Base-by-base conservation (phyloP, 2,797 vertebrate genomes). In the Lacerta bilineata region DNA sequence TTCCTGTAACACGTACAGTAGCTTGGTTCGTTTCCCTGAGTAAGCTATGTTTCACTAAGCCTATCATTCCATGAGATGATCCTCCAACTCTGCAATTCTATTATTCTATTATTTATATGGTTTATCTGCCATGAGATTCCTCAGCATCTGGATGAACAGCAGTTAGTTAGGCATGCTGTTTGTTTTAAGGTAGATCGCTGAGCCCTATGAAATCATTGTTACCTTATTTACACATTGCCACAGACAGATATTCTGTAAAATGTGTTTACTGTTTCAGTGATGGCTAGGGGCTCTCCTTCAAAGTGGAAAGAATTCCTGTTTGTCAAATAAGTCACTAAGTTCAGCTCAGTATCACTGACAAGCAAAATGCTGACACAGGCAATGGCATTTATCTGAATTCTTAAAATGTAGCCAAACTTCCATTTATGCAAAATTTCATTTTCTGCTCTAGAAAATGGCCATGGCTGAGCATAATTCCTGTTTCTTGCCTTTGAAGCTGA, bases 401-500 rank as follows among this genome's bases (percentile, higher is more conserved):
- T 55, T 55, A 83, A 80, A 75, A 85, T 39, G 23, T 17, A n/a
- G 20, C 13, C 59, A 55, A 25, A 50, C 81, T 68, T 9, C 69
- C 81, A 20, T 33, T 64, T 75, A 90, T 88, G 88, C 36, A 78
- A 46, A 76, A 61, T 36, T 82, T 68, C n/a, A 68, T 55, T 84
- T 80, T 23, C 25, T 36, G n/a, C 33, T 50, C 92, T 77, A 93
- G 78, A 91, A 94, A 94, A 95, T 93, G 69, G 69, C 64, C 43
- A 15, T 86, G 91, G 39, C 83, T 81, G 33, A 93, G 69, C 91
- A 91, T 77, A 72, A 90, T 94, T 90, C 84, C 0, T 25, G 39
- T 89, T 91, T 86, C 81, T 95, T 88, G 92, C 80, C 92, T 93
- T 94, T 86, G 91, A 94, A 93, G 39, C 89, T 84, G 86, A 81